Evolutionary conservation across 2,113 vertebrate species (phyloP).

Genomic region (Donacobius atricapilla): DNA sequence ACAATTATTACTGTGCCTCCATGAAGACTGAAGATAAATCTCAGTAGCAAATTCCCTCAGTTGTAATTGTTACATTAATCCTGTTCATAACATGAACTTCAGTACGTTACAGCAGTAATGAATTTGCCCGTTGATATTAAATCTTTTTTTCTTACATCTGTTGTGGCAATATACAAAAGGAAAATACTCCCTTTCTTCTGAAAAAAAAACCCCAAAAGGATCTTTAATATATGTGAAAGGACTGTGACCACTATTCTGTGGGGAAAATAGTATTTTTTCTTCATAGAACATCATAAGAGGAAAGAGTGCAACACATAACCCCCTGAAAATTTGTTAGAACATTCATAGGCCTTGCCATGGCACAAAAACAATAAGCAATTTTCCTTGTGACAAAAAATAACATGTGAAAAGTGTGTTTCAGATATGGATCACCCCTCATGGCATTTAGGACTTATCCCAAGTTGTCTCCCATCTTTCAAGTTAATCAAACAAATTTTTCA

Average conservation of each 20-base stretch:
- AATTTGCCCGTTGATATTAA: not conserved
- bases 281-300: not conserved
- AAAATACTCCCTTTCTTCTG: not conserved
- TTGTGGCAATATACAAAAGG: not conserved
- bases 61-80: not conserved
- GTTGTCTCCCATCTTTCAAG: accelerated
- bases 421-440: not conserved
- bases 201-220: not conserved
- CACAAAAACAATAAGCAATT: not conserved
- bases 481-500: not conserved
- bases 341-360: accelerated
- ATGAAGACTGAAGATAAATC: not conserved
- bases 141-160: not conserved
- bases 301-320: not conserved
- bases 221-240: not conserved
- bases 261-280: not conserved
- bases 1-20: not conserved
- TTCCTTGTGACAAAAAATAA: not conserved
- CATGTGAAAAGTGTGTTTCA: not conserved
- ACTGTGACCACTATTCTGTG: not conserved
- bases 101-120: not conserved
- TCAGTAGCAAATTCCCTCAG: not conserved
- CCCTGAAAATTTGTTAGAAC: not conserved
- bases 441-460: not conserved
- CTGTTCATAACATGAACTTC: not conserved